These are phyloP conservation scores for Eulacestoma nigropectus DNA, from an alignment of 2,113 vertebrate genomes.

Conservation along the genomic window DNA sequence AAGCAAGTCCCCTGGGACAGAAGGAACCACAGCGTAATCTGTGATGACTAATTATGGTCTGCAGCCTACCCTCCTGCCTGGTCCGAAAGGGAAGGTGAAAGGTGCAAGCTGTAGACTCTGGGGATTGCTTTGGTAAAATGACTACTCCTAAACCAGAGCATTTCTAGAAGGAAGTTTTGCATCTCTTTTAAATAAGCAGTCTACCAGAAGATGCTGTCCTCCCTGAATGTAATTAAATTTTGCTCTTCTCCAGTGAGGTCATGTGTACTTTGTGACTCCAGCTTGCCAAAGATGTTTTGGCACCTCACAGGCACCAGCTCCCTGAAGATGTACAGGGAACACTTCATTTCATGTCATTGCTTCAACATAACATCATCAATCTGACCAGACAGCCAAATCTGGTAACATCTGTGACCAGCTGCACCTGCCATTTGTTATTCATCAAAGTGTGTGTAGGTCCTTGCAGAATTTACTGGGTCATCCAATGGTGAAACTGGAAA, in stretches of 20 bases:
- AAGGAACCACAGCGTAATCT: rapidly evolving
- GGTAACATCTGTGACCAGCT: not conserved
- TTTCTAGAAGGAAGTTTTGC: not conserved
- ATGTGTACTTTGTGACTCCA: not conserved
- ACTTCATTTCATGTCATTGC: not conserved
- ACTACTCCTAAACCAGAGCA: not conserved
- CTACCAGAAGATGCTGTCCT: not conserved
- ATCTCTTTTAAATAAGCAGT: not conserved
- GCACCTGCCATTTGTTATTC: not conserved
- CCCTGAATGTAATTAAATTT: not conserved
- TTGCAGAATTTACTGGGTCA: not conserved
- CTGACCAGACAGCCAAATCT: not conserved
- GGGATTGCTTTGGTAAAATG: not conserved
- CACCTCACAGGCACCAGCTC: not conserved
- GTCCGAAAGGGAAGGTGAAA: not conserved
- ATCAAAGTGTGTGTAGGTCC: not conserved
- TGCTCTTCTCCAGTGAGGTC: not conserved
- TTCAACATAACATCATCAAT: not conserved
- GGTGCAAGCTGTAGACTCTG: not conserved
- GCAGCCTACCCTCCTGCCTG: not conserved
- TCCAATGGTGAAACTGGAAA: not conserved
- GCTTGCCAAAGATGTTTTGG: not conserved
- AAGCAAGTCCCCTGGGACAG: not conserved
- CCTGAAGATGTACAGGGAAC: not conserved
- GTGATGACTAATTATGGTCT: not conserved